Conservation (phyloP, 35 echinoderm and acorn worm genomes). For the Nesometra sesokonis region DNA sequence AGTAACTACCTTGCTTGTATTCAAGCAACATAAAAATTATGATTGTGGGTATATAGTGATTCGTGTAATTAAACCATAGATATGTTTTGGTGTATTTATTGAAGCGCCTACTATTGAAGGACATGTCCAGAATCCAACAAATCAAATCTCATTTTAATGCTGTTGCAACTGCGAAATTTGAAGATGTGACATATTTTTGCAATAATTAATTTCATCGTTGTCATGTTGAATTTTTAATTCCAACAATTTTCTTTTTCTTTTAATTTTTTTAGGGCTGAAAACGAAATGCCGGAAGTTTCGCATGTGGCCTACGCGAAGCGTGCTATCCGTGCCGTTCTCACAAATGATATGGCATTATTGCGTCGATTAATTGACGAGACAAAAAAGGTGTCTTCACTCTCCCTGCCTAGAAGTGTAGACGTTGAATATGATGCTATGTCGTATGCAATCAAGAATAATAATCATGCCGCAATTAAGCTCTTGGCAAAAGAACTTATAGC, state of each 20-base stretch:
- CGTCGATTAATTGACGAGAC: conserved; percentile 32
- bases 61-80: no score
- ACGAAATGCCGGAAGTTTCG: conserved; percentile 60
- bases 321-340: conserved; percentile 74
- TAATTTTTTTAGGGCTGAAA: conserved; percentile 62
- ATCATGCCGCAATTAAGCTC: conserved; percentile 45
- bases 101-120: no score
- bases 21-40: no score
- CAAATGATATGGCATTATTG: conserved; percentile 56
- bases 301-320: conserved; percentile 54
- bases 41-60: no score
- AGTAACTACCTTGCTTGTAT: no score
- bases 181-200: no score
- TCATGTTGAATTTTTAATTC: no score
- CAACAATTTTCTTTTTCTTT: background rate
- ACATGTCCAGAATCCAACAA: no score
- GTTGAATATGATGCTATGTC: conserved; percentile 36
- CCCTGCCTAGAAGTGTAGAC: conserved; percentile 41
- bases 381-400: conserved; percentile 54
- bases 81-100: no score
- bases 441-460: conserved; percentile 60
- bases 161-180: no score
- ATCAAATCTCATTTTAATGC: no score
- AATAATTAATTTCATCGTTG: no score
- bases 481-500: conserved; percentile 10